Evolutionary conservation across 1,140 invertebrate species (phyloP).

Genomic region (Lamellibrachia luymesi): DNA sequence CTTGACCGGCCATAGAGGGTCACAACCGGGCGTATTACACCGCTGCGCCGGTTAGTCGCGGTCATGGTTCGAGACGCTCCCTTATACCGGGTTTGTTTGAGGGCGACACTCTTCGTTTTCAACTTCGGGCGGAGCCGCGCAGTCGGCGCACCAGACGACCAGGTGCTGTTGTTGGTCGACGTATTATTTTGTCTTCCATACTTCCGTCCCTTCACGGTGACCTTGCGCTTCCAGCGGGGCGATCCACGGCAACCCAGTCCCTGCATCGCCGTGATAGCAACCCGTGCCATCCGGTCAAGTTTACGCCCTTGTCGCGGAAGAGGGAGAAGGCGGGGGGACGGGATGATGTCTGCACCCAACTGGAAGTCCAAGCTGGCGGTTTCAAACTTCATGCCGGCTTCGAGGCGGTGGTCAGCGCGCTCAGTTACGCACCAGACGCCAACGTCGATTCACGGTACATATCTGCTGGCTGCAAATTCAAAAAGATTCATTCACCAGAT

Average conservation of each 20-base stretch:
- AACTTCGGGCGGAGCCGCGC: too few relatives aligned
- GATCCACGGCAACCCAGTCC: not conserved
- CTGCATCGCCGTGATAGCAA: not conserved
- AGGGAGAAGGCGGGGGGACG: not conserved
- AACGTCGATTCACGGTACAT: not conserved
- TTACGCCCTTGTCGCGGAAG: not conserved
- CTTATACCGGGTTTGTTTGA: too few relatives aligned
- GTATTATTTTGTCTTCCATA: not conserved
- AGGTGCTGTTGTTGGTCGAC: not conserved
- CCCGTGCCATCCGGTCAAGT: not conserved
- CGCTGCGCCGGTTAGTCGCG: not conserved
- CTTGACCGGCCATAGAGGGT: not conserved
- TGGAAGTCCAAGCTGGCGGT: not conserved
- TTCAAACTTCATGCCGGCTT: not conserved
- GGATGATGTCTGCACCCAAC: not conserved
- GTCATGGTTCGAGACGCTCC: not conserved
- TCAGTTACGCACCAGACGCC: not conserved
- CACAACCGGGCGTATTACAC: not conserved
- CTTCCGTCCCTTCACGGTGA: not conserved
- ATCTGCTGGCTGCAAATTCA: too few relatives aligned
- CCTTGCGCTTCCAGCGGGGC: not conserved
- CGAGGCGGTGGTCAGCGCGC: too few relatives aligned
- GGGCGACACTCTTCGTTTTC: too few relatives aligned
- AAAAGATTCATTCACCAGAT: too few relatives aligned
- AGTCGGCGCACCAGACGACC: not conserved